Percentiles rank a stretch among this genome's conserved stretches.
These are phyloP conservation scores for Endotricha flammealis DNA, from an alignment of 2,888 invertebrate species.

Conservation along the genomic window DNA sequence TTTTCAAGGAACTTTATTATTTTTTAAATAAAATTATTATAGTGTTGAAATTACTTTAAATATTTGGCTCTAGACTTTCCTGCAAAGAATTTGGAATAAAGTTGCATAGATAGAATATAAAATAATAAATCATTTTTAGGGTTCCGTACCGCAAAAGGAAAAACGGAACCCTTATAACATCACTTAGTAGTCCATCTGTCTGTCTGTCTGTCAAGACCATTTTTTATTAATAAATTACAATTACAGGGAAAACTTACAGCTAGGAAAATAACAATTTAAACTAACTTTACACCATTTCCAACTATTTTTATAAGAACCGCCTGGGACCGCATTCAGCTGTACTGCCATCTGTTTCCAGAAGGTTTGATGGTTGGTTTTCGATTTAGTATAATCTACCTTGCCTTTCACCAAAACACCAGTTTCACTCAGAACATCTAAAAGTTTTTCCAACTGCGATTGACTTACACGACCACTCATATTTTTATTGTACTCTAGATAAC, in stretches of 20 bases:
- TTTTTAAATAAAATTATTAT: too few relatives aligned
- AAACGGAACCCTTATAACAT: too few relatives aligned
- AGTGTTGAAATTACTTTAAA: too few relatives aligned
- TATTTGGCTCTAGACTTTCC: too few relatives aligned
- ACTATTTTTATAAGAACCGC: slow-evolving; percentile 37
- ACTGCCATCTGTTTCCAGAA: slow-evolving; percentile 39
- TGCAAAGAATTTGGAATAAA: too few relatives aligned
- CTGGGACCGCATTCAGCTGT: slow-evolving; percentile 34
- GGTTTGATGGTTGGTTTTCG: slow-evolving; percentile 31
- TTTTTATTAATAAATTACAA: not conserved
- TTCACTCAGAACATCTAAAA: slow-evolving; percentile 35
- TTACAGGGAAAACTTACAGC: not conserved
- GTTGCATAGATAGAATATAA: too few relatives aligned
- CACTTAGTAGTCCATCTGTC: too few relatives aligned
- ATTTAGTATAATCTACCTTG: slow-evolving; percentile 32
- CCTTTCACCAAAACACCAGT: slow-evolving; percentile 35
- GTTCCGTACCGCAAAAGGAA: too few relatives aligned
- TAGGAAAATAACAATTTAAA: not conserved
- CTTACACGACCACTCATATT: slow-evolving; percentile 24
- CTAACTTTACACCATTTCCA: slow-evolving; percentile 45
- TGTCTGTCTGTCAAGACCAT: too few relatives aligned
- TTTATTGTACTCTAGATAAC: too few relatives aligned
- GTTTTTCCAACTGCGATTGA: slow-evolving; percentile 35
- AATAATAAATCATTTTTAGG: too few relatives aligned
- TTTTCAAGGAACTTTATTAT: too few relatives aligned